These are phyloP conservation scores for Drosophila varians DNA, from an alignment of 1,140 invertebrate species.

Conservation along the genomic window DNA sequence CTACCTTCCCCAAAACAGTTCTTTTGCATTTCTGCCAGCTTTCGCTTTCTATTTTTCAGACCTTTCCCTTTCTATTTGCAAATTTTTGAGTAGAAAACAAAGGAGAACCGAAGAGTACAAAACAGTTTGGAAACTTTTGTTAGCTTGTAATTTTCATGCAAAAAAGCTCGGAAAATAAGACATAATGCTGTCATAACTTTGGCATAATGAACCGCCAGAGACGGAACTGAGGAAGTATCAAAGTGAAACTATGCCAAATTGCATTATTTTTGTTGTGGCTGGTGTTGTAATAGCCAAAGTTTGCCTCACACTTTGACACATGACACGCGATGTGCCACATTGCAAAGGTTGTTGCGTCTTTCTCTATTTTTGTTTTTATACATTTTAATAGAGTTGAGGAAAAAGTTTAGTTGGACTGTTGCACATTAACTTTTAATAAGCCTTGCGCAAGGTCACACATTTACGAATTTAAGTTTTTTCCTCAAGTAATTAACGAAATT, in stretches of 20 bases:
- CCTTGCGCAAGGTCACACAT: slow-evolving; percentile 21
- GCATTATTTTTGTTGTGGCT: slow-evolving; percentile 47
- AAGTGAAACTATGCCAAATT: slow-evolving; percentile 65
- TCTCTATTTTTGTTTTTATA: slow-evolving; percentile 11
- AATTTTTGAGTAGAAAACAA: slow-evolving; percentile 9
- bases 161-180: slow-evolving; percentile 31
- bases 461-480: slow-evolving; percentile 21
- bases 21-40: slow-evolving; percentile 22
- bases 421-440: slow-evolving; percentile 29
- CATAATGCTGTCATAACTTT: slow-evolving; percentile 58
- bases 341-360: slow-evolving; percentile 30
- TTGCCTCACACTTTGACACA: slow-evolving; percentile 65
- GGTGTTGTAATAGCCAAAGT: slow-evolving; percentile 23
- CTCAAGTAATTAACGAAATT: slow-evolving; percentile 37
- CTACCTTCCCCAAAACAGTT: slow-evolving; percentile 10
- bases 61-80: slow-evolving; percentile 59
- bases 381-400: slow-evolving; percentile 20
- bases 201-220: slow-evolving; percentile 47
- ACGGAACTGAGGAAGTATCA: slow-evolving; percentile 53
- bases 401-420: slow-evolving; percentile 26
- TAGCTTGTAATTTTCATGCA: slow-evolving; percentile 29
- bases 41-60: slow-evolving; percentile 44
- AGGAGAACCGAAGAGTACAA: too few relatives aligned
- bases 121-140: slow-evolving; percentile 20
- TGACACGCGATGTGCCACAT: slow-evolving; percentile 65